These are phyloP conservation scores for Sebastes variabilis DNA, from an alignment of 2,797 vertebrate genomes.

Conservation along the genomic window DNA sequence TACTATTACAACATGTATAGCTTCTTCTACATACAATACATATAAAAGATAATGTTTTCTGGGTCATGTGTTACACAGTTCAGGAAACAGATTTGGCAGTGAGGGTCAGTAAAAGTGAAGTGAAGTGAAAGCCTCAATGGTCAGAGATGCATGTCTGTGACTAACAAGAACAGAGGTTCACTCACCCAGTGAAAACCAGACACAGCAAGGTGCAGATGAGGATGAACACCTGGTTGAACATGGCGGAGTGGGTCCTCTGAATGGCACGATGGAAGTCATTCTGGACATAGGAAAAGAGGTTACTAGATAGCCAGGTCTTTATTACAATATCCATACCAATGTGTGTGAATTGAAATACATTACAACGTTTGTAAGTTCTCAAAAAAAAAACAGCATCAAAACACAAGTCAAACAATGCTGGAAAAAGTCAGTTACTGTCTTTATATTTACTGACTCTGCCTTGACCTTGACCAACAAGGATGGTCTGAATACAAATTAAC, in stretches of 20 bases:
- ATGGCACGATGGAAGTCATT: conserved; percentile 90
- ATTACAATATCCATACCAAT: not conserved
- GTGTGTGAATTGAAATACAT: not conserved
- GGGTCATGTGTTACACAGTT: too few relatives aligned
- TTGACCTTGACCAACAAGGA: not conserved
- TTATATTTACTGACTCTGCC: not conserved
- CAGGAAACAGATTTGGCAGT: not conserved
- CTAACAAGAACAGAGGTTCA: not conserved
- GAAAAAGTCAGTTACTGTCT: not conserved
- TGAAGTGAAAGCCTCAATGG: not conserved
- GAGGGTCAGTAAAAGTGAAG: not conserved
- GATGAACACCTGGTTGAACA: conserved; percentile 91
- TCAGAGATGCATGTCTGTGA: not conserved
- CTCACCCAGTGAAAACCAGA: conserved; percentile 89
- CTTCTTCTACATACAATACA: not conserved
- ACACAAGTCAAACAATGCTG: not conserved
- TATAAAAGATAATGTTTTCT: not conserved
- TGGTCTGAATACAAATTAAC: not conserved
- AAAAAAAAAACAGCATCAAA: not conserved
- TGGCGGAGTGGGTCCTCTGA: conserved; percentile 88
- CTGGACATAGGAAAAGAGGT: conserved; percentile 58
- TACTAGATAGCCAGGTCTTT: not conserved
- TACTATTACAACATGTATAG: not conserved
- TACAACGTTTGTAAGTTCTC: not conserved
- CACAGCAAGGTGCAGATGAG: conserved; percentile 89